Evolutionary conservation across 2,113 vertebrate species (phyloP).

Genomic region (Ciconia stormi): DNA sequence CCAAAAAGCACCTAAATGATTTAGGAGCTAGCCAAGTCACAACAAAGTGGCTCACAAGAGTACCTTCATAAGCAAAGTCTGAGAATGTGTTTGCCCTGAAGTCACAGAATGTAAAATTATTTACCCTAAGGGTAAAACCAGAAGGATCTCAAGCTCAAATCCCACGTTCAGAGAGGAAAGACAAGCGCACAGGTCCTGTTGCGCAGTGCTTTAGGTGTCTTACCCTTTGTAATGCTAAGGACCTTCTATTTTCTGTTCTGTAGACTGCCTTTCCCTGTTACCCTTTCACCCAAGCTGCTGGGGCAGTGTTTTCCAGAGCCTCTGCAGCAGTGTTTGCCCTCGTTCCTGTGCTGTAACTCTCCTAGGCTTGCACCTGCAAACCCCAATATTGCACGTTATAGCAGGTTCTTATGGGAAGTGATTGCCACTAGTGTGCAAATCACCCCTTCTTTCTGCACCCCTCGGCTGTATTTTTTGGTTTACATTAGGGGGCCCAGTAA

Average conservation of each 20-base stretch:
- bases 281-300: not conserved
- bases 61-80: not conserved
- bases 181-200: not conserved
- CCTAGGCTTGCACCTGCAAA: not conserved
- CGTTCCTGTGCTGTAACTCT: not conserved
- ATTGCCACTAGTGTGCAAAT: not conserved
- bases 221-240: not conserved
- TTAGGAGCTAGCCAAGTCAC: not conserved
- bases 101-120: not conserved
- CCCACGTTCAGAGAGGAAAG: not conserved
- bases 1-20: not conserved
- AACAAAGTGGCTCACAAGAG: not conserved
- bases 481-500: not conserved
- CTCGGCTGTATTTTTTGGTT: not conserved
- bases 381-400: fast-evolving
- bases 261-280: not conserved
- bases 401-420: not conserved
- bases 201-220: not conserved
- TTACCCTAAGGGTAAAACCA: not conserved
- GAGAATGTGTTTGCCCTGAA: not conserved
- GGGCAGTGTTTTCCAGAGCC: not conserved
- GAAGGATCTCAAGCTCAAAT: not conserved
- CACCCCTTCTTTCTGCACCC: not conserved
- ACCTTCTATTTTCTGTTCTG: no score
- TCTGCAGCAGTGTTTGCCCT: not conserved